Evolutionary conservation across 2,888 invertebrate species (phyloP).

Genomic region (Danaus chrysippus): DNA sequence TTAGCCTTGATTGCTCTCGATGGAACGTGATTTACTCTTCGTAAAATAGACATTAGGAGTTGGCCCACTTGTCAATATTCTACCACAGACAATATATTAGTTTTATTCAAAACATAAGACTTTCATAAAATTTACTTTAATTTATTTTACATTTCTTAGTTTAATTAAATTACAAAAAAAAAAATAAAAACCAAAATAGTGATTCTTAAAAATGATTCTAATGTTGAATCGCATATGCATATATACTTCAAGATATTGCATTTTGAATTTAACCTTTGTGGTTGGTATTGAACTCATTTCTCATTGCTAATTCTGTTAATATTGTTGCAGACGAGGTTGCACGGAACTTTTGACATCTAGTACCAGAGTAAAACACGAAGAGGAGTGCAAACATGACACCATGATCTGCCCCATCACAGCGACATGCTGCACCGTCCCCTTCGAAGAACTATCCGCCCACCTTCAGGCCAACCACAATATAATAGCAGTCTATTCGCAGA

Average conservation of each 20-base stretch:
- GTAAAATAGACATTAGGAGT: too few species aligned
- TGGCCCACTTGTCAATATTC: too few species aligned
- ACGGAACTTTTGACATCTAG: conserved; percentile 62
- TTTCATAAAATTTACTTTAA: too few species aligned
- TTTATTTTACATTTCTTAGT: too few species aligned
- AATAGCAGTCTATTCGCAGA: conserved; percentile 72
- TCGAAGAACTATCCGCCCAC: conserved; percentile 67
- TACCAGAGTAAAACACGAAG: conserved; percentile 66
- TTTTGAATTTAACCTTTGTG: neutral
- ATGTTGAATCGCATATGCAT: too few species aligned
- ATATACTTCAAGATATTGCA: neutral
- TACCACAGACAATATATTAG: too few species aligned
- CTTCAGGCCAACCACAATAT: conserved; percentile 65
- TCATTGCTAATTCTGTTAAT: conserved; percentile 9
- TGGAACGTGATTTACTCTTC: too few species aligned
- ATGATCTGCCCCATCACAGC: conserved; percentile 70
- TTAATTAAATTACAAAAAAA: too few species aligned
- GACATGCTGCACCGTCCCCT: conserved; percentile 65
- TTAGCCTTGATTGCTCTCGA: too few species aligned
- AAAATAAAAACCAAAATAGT: too few species aligned
- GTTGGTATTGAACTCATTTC: neutral
- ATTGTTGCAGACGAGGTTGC: conserved; percentile 70
- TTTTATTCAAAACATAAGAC: too few species aligned
- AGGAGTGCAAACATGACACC: conserved; percentile 68
- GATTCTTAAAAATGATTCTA: too few species aligned